These are phyloP conservation scores for Macrocentrus cingulum DNA, from an alignment of 1,140 invertebrate species.

Conservation along the genomic window DNA sequence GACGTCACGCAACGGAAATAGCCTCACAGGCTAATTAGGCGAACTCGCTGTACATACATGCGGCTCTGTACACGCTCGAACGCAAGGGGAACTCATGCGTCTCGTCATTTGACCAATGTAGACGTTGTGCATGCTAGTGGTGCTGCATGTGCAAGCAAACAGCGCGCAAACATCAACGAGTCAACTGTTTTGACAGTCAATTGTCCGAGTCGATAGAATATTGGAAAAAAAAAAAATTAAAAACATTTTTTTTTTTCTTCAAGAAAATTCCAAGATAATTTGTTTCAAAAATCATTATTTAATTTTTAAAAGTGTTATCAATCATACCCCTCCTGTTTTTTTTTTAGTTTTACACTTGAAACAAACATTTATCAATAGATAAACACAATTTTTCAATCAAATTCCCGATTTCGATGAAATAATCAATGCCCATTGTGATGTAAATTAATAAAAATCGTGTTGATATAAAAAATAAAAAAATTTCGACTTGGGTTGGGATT, in stretches of 20 bases:
- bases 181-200: constrained; percentile 15
- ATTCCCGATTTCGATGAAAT: too few relatives aligned
- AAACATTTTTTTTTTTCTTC: too few relatives aligned
- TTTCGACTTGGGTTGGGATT: not conserved
- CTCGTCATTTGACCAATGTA: constrained; percentile 40
- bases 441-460: too few relatives aligned
- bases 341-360: too few relatives aligned
- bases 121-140: not conserved
- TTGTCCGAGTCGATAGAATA: not conserved
- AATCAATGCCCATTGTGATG: too few relatives aligned
- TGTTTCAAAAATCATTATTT: too few relatives aligned
- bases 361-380: too few relatives aligned
- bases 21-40: constrained; percentile 55
- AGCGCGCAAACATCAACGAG: not conserved
- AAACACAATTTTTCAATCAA: too few relatives aligned
- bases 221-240: not conserved
- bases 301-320: too few relatives aligned
- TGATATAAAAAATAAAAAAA: not conserved
- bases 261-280: too few relatives aligned
- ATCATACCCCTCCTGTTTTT: too few relatives aligned
- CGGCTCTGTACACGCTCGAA: constrained; percentile 52
- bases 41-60: constrained; percentile 18
- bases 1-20: constrained; percentile 59
- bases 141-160: not conserved
- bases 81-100: constrained; percentile 50